Evolutionary conservation across 2,888 invertebrate genomes (phyloP).

Genomic region (Theretra japonica): DNA sequence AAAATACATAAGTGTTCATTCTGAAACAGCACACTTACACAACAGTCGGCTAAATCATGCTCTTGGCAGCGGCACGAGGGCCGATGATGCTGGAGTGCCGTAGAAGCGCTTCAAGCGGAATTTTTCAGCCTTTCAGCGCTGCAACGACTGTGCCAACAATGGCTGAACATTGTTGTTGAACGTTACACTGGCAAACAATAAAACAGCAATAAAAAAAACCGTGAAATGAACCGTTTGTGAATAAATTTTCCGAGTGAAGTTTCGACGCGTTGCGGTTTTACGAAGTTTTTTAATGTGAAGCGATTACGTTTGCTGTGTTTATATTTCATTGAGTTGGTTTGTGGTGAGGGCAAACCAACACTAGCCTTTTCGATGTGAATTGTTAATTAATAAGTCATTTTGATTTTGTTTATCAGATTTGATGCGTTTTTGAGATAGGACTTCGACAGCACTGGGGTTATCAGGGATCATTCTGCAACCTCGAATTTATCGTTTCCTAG

Average conservation of each 20-base stretch:
- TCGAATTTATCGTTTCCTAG: too few species aligned
- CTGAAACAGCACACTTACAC: not conserved
- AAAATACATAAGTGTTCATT: slow-evolving; percentile 13
- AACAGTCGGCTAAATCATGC: slow-evolving; percentile 14
- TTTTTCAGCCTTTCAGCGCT: slow-evolving; percentile 9
- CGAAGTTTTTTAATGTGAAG: slow-evolving; percentile 2
- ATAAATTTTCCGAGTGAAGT: not conserved
- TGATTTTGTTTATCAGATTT: not conserved
- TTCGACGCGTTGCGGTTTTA: slow-evolving; percentile 2
- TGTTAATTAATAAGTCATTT: not conserved
- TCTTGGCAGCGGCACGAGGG: slow-evolving; percentile 4
- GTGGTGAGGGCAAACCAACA: not conserved
- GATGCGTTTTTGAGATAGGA: not conserved
- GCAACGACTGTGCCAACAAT: slow-evolving; percentile 12
- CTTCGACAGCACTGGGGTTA: too few species aligned
- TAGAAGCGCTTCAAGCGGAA: not conserved
- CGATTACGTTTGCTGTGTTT: slow-evolving; percentile 14
- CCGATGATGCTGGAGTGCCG: slow-evolving; percentile 9
- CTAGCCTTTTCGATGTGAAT: not conserved
- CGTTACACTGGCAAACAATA: slow-evolving; percentile 13
- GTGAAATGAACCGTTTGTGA: not conserved
- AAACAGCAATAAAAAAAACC: slow-evolving; percentile 10
- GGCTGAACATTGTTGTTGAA: not conserved
- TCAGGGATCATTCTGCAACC: too few species aligned
- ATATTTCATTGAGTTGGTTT: slow-evolving; percentile 5